These are phyloP conservation scores for Steromphala cineraria DNA, from an alignment of 2,888 invertebrate species.

Conservation along the genomic window DNA sequence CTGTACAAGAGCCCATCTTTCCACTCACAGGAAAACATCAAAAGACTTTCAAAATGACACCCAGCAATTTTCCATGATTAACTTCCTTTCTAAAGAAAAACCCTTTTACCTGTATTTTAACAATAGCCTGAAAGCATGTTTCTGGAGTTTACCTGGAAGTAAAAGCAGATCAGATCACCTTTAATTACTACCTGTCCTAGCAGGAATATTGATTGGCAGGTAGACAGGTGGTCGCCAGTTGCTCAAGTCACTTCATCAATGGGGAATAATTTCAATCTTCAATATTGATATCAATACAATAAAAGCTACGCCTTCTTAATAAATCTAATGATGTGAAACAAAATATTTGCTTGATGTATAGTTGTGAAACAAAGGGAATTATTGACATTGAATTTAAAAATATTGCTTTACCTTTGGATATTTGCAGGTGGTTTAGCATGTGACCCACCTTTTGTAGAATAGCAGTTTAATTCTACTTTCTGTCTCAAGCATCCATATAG, in stretches of 20 bases:
- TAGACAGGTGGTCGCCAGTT: neutral
- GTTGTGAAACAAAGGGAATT: too few relatives aligned
- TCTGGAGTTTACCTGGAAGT: neutral
- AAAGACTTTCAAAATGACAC: neutral
- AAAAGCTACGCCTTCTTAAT: neutral
- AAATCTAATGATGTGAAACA: too few relatives aligned
- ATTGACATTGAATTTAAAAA: too few relatives aligned
- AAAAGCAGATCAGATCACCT: neutral
- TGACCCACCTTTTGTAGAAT: too few relatives aligned
- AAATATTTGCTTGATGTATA: too few relatives aligned
- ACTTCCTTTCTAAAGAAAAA: neutral
- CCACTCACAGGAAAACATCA: neutral
- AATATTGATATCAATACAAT: neutral
- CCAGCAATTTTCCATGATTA: too few relatives aligned
- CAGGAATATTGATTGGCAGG: neutral
- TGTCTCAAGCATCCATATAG: too few relatives aligned
- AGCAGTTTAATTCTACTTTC: too few relatives aligned
- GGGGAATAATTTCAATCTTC: neutral
- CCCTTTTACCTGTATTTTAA: neutral
- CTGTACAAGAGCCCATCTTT: neutral
- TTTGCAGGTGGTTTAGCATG: too few relatives aligned
- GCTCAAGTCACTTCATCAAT: neutral
- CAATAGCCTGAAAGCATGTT: neutral
- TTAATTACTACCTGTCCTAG: neutral
- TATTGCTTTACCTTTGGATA: too few relatives aligned